Evolutionary conservation across 1,140 invertebrate species (phyloP), one percentile per base, ranked within the genome.

Genomic region (Mactra quadrangularis): DNA sequence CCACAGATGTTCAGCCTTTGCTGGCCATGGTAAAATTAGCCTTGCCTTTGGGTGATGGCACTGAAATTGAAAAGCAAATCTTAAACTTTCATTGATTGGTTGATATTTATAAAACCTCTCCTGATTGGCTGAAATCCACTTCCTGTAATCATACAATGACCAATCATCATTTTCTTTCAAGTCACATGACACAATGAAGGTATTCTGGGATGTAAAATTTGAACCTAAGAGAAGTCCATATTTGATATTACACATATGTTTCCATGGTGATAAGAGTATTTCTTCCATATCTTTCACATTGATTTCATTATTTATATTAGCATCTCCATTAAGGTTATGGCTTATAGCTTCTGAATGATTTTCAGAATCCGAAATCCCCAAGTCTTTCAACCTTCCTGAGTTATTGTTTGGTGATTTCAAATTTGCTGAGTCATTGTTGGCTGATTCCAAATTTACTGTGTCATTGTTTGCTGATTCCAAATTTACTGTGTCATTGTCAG

Each of bases 11-110:
- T 33, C 25, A n/a, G 76, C 82, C 52, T 59, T 45, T 11, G 47
- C 38, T 33, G 85, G 85, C 85, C 85, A 86, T 22, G 85, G 85
- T 25, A 84, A 41, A 22, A 38, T 72, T n/a, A 84, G 41, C 11
- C 3, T 45, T n/a, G 31, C 66, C 3, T 64, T 71, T 33, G 45
- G 38, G 3, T 55, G n/a, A n/a, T 15, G 29, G 41, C 62, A 76
- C 38, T 52, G 64, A 13, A 76, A 68, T 59, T 66, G 68, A 33
- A 78, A 50, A 22, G 74, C 66, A 79, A 71, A 66, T n/a, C 38
- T 19, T 6, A 64, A 47, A 25, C 50, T 31, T 22, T 35, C 19
- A 17, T 38, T 52, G 9, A 74, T 45, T 52, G 59, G 35, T 9
- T 50, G 22, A 66, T 62, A 27, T 29, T 33, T 38, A n/a, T 64